Evolutionary conservation across 2,113 vertebrate genomes (phyloP).

Genomic region (Cebus imitator): DNA sequence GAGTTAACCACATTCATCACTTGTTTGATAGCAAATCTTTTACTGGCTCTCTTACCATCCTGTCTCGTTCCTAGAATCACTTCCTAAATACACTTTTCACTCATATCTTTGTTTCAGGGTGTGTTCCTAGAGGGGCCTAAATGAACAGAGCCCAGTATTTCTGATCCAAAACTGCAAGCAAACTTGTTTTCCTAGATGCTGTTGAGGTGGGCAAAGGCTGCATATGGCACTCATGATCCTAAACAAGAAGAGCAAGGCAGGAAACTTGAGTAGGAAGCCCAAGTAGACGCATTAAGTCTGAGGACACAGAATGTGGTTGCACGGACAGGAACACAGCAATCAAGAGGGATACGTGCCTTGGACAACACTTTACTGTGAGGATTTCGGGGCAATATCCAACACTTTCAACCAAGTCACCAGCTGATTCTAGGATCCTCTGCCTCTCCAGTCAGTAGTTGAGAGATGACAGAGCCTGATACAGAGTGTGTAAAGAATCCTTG

Average conservation of each 20-base stretch:
- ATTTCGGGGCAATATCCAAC: background rate
- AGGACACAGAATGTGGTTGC: rapidly evolving
- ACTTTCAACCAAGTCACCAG: background rate
- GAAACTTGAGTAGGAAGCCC: too few relatives aligned
- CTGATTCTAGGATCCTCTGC: background rate
- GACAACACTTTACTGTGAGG: too few relatives aligned
- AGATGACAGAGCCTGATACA: background rate
- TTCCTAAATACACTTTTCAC: background rate
- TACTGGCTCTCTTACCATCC: background rate
- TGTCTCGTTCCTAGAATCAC: background rate
- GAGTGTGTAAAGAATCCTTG: rapidly evolving
- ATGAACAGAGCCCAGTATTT: background rate
- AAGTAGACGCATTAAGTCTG: too few relatives aligned
- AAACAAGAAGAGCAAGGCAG: background rate
- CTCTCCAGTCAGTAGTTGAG: background rate
- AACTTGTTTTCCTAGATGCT: rapidly evolving
- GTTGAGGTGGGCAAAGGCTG: rapidly evolving
- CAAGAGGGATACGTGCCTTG: rapidly evolving
- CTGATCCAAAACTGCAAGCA: background rate
- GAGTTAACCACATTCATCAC: background rate
- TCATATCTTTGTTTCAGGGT: background rate
- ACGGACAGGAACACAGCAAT: rapidly evolving
- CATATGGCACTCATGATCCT: rapidly evolving
- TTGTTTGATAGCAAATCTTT: background rate
- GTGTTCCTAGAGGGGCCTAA: too few relatives aligned